Evolutionary conservation across 2,113 vertebrate species (phyloP), one percentile per base, ranked within the genome.

Genomic region (Labrus mixtus): DNA sequence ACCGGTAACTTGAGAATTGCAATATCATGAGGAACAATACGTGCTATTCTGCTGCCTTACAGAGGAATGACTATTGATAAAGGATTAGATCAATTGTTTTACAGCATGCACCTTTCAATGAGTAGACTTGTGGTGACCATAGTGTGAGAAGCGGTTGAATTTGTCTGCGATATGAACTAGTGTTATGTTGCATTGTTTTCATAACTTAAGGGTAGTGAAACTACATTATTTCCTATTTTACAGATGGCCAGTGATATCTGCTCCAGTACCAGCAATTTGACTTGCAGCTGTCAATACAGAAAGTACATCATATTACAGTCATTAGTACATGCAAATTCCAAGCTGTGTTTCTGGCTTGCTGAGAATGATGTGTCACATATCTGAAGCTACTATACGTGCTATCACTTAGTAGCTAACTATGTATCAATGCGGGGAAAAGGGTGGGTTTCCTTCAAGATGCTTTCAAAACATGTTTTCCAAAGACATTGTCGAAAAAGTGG

Each of bases 391-490:
- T 3, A 75, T 22, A 62, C 29, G 53, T 37, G 29, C 58, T 68
- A 56, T n/a, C 61, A 81, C 41, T 63, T 33, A 22, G 11, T 61
- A 0, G 29, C 48, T 37, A 68, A 68, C 55, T 45, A 41, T 61
- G 59, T 43, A 20, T 22, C 33, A 76, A 70, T 29, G 66, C n/a
- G 23, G 15, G 15, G 29, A 6, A 45, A 12, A n/a, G 29, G 45
- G 33, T 79, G 59, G 66, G 58, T 76, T 64, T 63, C 54, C 60
- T 29, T 51, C 12, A 56, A 67, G 71, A 75, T 56, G 64, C 78
- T 46, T n/a, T n/a, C n/a, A 25, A 43, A 3, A 16, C 6, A 46
- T 46, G 1, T 46, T 45, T 41, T 41, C 10, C 10, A 16, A 10
- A 19, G 46, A 19, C 16, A 19, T 11, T 9, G 25, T 29, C n/a